Evolutionary conservation across 2,888 invertebrate genomes (phyloP), one percentile per base, ranked within the genome.

Genomic region (Selenia dentaria): DNA sequence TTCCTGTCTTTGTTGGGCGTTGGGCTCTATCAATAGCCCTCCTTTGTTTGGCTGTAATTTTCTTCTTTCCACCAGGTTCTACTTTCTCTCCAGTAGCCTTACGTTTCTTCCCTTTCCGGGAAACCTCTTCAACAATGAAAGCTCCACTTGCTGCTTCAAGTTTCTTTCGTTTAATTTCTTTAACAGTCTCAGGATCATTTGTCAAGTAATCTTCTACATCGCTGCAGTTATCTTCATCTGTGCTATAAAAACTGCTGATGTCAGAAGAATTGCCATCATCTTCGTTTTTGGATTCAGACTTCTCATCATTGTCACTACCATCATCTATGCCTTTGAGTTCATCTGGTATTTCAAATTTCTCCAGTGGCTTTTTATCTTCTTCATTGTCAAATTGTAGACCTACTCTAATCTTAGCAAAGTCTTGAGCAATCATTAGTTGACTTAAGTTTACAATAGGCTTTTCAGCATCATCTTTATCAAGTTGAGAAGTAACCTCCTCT

Each of bases 1-100:
- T 96, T 61, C 97, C 97, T 48, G 96, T 94, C 73, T 96, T 97
- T 74, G 94, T 96, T 6, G 96, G 92, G 60, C 95, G 96, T 56
- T 92, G 93, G 6, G 94, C 92, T 59, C 97, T 92, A 52, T 96
- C 96, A 1, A 94, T 59, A 0, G 95, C 94, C 58, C 97, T 92
- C 57, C 93, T 92, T 69, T 96, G 93, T 80, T 95, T 96, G 29
- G 96, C 95, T 1, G 95, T 96, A 36, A 95, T 66, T 62, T 93
- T 94, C 60, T 92, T 92, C 62, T 92, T 92, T 2, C 57, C 67
- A 24, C 70, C 70, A 28, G 62, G 57, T 10, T 41, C 48, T 42
- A 52, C 67, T 48, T 44, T 64, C 11, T 62, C 59, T 33, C 44
- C 42, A 32, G 49, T 57, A 27, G 54, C 57, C 54, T 83, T 87